Percentiles rank a stretch among this genome's conserved stretches.
These are phyloP conservation scores for Metridium senile DNA, from an alignment of 92 coral and sea anemone species.

Conservation along the genomic window DNA sequence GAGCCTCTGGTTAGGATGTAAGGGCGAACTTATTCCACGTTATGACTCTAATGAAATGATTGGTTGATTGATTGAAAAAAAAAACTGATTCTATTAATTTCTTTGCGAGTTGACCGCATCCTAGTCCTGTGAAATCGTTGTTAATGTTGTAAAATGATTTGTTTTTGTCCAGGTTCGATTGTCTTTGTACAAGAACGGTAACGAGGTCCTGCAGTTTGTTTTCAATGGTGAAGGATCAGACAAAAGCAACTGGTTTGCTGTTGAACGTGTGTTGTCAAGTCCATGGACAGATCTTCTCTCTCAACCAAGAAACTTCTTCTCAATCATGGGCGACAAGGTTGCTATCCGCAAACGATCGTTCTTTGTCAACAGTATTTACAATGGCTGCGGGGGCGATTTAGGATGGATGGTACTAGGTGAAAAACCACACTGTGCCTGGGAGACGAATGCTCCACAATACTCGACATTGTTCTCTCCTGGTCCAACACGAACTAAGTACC, in stretches of 20 bases:
- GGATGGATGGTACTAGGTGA: constrained; percentile 53
- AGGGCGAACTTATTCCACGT: too few species aligned
- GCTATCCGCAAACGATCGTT: constrained; percentile 24
- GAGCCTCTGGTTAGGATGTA: too few species aligned
- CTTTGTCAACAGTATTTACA: constrained; percentile 40
- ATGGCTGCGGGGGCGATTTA: constrained; percentile 25
- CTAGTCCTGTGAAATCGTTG: too few species aligned
- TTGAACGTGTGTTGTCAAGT: constrained; percentile 21
- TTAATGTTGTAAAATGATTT: too few species aligned
- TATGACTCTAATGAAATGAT: too few species aligned
- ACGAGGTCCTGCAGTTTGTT: constrained; percentile 22
- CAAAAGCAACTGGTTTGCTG: constrained; percentile 50
- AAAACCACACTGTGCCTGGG: constrained; percentile 19
- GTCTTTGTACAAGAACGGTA: too few species aligned
- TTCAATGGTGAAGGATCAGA: constrained; percentile 42
- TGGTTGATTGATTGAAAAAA: too few species aligned
- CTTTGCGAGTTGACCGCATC: too few species aligned
- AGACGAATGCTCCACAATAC: neutral
- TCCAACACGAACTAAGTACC: too few species aligned
- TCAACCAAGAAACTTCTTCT: constrained; percentile 46
- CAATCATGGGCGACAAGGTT: constrained; percentile 1
- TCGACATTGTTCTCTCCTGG: constrained; percentile 25
- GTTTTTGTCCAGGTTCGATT: too few species aligned
- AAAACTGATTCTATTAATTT: too few species aligned
- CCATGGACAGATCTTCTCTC: too few species aligned